These are phyloP conservation scores for Myoxocephalus aenaeus DNA, from an alignment of 2,797 vertebrate genomes.

Conservation along the genomic window DNA sequence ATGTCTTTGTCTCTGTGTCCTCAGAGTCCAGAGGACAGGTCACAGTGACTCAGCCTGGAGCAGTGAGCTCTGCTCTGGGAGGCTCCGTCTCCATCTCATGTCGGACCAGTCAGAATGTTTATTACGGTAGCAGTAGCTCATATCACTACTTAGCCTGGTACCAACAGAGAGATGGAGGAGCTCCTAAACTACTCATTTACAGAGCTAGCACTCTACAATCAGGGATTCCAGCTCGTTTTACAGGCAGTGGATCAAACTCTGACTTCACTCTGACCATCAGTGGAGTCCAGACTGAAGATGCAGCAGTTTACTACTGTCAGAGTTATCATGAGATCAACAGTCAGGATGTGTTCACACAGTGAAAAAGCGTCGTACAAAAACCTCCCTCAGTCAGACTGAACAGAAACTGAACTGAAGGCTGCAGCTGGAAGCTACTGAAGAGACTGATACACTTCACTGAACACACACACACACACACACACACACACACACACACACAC, in stretches of 20 bases:
- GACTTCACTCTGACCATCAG: constrained; percentile 35
- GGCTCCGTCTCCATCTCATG: background rate
- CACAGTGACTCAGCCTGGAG: constrained; percentile 29
- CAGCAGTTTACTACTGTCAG: constrained; percentile 14
- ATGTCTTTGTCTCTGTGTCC: constrained; percentile 28
- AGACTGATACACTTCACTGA: constrained; percentile 30
- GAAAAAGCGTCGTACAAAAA: constrained; percentile 26
- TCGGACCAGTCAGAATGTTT: background rate
- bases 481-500: background rate
- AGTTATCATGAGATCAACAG: background rate
- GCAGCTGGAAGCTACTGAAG: constrained; percentile 20
- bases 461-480: constrained; percentile 1
- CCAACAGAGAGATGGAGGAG: background rate
- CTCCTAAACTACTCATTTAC: constrained; percentile 1
- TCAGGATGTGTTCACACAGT: background rate
- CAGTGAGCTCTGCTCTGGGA: background rate
- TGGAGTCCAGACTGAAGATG: constrained; percentile 7
- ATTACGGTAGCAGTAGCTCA: too few species aligned
- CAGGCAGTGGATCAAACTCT: constrained; percentile 27
- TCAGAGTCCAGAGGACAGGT: constrained; percentile 36
- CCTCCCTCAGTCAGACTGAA: constrained; percentile 26
- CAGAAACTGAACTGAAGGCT: constrained; percentile 14
- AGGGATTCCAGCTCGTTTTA: constrained; percentile 9
- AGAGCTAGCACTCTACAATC: background rate
- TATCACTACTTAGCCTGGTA: background rate